Evolutionary conservation across 2,113 vertebrate species (phyloP).

Genomic region (Carettochelys insculpta): DNA sequence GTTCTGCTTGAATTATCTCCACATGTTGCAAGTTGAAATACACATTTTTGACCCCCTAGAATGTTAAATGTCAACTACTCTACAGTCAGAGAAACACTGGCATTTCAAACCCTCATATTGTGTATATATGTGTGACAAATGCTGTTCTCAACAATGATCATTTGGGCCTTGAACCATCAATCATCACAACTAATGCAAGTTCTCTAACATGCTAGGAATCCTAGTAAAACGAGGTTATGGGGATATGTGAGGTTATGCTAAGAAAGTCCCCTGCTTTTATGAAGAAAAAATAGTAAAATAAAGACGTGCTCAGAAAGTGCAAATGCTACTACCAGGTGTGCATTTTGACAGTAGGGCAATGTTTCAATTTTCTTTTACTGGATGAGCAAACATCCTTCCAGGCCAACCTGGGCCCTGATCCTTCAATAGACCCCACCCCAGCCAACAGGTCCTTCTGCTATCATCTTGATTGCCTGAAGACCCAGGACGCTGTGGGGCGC

Average conservation of each 20-base stretch:
- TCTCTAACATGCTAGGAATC: not conserved
- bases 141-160: not conserved
- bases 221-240: not conserved
- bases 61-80: not conserved
- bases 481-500: not conserved
- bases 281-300: not conserved
- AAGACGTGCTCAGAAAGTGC: not conserved
- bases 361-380: not conserved
- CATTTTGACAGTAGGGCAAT: not conserved
- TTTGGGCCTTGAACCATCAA: not conserved
- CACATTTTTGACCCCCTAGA: slow-evolving; percentile 26
- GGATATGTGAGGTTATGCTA: not conserved
- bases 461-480: not conserved
- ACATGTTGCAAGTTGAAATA: not conserved
- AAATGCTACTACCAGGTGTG: not conserved
- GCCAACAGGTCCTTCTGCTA: not conserved
- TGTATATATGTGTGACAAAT: not conserved
- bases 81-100: not conserved
- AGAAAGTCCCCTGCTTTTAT: not conserved
- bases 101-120: slow-evolving; percentile 9
- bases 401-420: not conserved
- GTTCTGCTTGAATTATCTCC: not conserved
- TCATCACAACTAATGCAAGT: not conserved
- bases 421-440: not conserved
- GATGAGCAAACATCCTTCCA: not conserved